Evolutionary conservation across 2,797 vertebrate species (phyloP).

Genomic region (Sciaenops ocellatus): DNA sequence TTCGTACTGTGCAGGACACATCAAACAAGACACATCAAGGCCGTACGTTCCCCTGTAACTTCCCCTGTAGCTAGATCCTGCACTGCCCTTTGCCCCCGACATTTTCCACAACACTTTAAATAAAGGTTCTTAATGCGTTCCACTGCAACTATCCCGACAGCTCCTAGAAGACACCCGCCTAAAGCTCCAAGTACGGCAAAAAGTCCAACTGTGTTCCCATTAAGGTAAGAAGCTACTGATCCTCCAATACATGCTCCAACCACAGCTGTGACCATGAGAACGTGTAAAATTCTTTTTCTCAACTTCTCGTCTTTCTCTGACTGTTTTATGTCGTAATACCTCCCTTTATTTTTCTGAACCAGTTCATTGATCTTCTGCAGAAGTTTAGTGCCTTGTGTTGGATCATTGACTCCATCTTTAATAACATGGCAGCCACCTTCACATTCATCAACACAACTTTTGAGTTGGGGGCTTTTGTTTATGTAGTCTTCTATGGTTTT

Average conservation of each 20-base stretch:
- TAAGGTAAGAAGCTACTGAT: no score
- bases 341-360: not conserved
- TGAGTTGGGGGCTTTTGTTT: rapidly evolving
- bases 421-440: not conserved
- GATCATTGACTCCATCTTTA: no score
- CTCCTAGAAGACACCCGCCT: not conserved
- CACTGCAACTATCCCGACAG: not conserved
- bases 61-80: no score
- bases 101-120: no score
- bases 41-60: no score
- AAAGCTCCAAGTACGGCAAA: not conserved
- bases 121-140: not conserved
- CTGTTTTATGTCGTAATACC: not conserved
- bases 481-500: not conserved
- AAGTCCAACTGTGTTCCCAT: not conserved
- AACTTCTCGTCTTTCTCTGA: not conserved
- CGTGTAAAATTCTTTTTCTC: not conserved
- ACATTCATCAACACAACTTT: not conserved
- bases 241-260: not conserved
- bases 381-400: not conserved
- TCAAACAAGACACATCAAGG: no score
- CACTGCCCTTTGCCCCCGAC: no score
- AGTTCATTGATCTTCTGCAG: not conserved
- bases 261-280: not conserved
- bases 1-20: no score